These are phyloP conservation scores for Lagocephalus sceleratus DNA, from an alignment of 2,797 vertebrate genomes.

Conservation along the genomic window DNA sequence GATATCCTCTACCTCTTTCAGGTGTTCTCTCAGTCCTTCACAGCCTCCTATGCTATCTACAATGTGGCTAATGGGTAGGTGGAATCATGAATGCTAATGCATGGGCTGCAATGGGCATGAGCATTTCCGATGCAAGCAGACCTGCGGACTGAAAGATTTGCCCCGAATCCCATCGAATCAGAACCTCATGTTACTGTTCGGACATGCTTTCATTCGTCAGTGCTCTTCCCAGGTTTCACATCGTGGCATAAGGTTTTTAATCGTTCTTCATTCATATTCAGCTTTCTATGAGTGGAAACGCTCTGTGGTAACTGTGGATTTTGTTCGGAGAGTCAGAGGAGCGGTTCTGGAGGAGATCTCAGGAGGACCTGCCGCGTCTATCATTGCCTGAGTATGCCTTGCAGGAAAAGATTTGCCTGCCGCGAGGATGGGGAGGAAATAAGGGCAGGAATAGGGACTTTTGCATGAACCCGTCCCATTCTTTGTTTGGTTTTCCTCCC, in stretches of 20 bases:
- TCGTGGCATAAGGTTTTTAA: slow-evolving; percentile 36
- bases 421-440: slow-evolving; percentile 8
- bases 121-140: slow-evolving; percentile 63
- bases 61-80: slow-evolving; percentile 83
- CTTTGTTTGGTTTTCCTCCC: slow-evolving; percentile 51
- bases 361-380: slow-evolving; percentile 27
- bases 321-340: slow-evolving; percentile 28
- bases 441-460: slow-evolving; percentile 37
- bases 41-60: slow-evolving; percentile 82
- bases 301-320: slow-evolving; percentile 27
- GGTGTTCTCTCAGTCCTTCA: slow-evolving; percentile 85
- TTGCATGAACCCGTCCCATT: slow-evolving; percentile 68
- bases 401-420: slow-evolving; percentile 56
- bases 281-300: slow-evolving; percentile 37
- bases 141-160: slow-evolving; percentile 28
- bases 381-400: slow-evolving; percentile 55
- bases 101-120: slow-evolving; percentile 79
- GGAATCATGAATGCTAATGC: slow-evolving; percentile 72
- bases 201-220: slow-evolving; percentile 61
- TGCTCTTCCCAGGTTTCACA: slow-evolving; percentile 43
- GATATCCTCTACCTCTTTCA: slow-evolving; percentile 78
- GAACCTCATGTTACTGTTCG: slow-evolving; percentile 51
- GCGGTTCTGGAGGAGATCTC: slow-evolving; percentile 32
- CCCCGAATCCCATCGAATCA: slow-evolving; percentile 55
- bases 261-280: slow-evolving; percentile 41